These are phyloP conservation scores for Lasioglossum lativentre DNA, from an alignment of 2,888 invertebrate genomes.

Conservation along the genomic window DNA sequence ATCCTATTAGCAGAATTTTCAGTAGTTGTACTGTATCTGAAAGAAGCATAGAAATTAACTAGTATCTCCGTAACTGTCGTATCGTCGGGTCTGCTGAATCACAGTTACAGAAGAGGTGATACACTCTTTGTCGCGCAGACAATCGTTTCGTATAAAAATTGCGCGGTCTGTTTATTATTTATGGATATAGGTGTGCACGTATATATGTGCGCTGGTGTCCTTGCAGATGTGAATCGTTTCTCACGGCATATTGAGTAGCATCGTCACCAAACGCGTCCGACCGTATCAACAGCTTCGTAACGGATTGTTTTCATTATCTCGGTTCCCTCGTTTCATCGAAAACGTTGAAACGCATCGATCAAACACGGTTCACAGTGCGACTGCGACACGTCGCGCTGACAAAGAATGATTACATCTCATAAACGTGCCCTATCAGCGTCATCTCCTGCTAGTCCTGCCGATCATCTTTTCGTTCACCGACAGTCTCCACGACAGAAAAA, in stretches of 20 bases:
- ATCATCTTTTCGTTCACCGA: not conserved
- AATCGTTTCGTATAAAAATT: no score
- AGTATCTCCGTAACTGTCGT: no score
- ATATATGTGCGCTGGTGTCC: not conserved
- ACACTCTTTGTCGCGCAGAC: no score
- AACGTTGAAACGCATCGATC: constrained; percentile 75
- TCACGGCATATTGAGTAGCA: constrained; percentile 3
- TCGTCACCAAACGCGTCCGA: constrained; percentile 7
- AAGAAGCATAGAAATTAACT: no score
- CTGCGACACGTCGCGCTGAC: constrained; percentile 82
- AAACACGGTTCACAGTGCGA: constrained; percentile 73
- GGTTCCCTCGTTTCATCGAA: constrained; percentile 30
- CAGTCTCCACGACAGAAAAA: no score
- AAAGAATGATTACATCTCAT: constrained; percentile 79
- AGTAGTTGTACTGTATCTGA: no score
- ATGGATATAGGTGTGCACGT: no score
- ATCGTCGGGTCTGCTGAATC: no score
- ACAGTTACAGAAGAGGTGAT: no score
- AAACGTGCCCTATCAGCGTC: constrained; percentile 54
- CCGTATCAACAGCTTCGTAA: constrained; percentile 46
- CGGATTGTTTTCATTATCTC: constrained; percentile 74
- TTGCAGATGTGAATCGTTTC: not conserved
- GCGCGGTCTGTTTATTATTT: no score
- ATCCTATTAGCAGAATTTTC: no score
- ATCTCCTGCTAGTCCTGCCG: not conserved